Base-by-base conservation (phyloP, 2,797 vertebrate genomes). In the Schizothorax lantsangensis region DNA sequence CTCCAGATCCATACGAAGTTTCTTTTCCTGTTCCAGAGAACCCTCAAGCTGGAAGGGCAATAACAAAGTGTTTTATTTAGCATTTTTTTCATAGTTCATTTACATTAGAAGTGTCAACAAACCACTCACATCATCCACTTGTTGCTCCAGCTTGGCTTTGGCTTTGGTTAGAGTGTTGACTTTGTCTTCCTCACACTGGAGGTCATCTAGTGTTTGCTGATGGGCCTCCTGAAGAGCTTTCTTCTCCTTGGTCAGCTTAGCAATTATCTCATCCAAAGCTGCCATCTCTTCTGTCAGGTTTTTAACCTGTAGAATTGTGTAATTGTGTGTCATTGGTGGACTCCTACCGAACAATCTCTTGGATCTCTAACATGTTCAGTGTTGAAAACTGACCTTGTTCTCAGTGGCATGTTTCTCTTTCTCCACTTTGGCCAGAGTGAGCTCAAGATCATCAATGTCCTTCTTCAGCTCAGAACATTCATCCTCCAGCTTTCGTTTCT, bases 351-450 rank as follows among this genome's bases (percentile, higher is more conserved):
- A 30, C 30, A 30, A 30, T 30, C 30, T 30, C 30, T 30, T 30
- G 30, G 30, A 30, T 30, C 30, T 79, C 19, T 69, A 69, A 36
- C 33, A 12, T 14, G 0, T 5, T 30, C 0, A 30, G 7, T 30
- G 9, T 12, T 66, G 8, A 80, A 80, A 47, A 33, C 38, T 8
- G 17, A 97, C 97, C 95, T 97, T 97, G 89, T 98, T 98, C 90
- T 98, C 97, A 0, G 97, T 98, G 62, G 97, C 97, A 0, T 98
- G 97, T 73, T 98, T 97, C 90, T 98, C 97, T 83, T 97, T 98
- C 84, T 97, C 97, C 91, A 98, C 97, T 88, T 97, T 97, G 84
- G 96, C 96, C 91, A 97, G 43, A 0, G 96, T 95, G 64, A 98
- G 88, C 91, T 97, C 97, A 86, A 97, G 87, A 88, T 97, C 97